Percentiles rank a stretch among this genome's conserved stretches.
Evolutionary conservation across 2,113 vertebrate species (phyloP).

Genomic region (Catharus fuscescens): DNA sequence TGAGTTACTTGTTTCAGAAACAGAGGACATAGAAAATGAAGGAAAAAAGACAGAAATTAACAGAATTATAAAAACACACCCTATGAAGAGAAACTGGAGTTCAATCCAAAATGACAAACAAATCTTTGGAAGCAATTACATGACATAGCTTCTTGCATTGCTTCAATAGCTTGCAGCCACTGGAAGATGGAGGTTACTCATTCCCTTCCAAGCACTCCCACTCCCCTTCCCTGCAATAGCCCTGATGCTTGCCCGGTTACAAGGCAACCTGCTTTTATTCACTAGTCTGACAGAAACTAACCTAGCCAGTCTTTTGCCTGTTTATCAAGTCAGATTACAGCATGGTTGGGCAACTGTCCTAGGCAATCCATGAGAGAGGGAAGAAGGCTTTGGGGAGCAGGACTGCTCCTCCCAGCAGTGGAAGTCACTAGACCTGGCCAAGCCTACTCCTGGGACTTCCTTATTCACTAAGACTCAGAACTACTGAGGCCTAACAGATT

Average conservation of each 20-base stretch:
- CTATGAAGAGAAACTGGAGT: not conserved
- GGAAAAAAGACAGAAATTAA: not conserved
- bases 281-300: not conserved
- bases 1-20: not conserved
- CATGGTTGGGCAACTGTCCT: not conserved
- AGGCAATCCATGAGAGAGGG: not conserved
- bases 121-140: not conserved
- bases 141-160: not conserved
- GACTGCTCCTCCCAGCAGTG: not conserved
- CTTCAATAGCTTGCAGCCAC: not conserved
- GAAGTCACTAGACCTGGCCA: not conserved
- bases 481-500: not conserved
- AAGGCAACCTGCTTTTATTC: not conserved
- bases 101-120: not conserved
- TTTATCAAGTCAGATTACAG: not conserved
- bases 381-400: not conserved
- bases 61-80: not conserved
- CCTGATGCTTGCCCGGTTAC: not conserved
- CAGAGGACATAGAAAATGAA: not conserved
- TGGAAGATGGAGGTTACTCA: not conserved
- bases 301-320: not conserved
- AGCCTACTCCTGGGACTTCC: not conserved
- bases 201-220: not conserved
- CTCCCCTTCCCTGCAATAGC: not conserved
- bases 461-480: not conserved